These are phyloP conservation scores for Glareola pratincola DNA, from an alignment of 2,113 vertebrate genomes.

Conservation along the genomic window DNA sequence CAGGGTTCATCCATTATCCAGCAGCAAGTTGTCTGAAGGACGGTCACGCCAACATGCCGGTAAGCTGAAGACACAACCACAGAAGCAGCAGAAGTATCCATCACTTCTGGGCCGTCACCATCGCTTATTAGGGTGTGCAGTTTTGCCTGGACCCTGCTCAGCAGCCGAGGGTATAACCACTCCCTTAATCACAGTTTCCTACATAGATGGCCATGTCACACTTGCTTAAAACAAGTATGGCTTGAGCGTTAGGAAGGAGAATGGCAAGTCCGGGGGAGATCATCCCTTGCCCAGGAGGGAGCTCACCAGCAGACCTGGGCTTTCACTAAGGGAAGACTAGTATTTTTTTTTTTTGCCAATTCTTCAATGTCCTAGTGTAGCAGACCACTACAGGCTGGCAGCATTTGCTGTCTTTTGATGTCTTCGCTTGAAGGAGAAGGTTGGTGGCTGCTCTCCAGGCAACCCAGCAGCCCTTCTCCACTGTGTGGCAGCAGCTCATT, in stretches of 20 bases:
- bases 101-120: not conserved
- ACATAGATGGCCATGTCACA: not conserved
- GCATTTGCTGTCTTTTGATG: not conserved
- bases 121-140: not conserved
- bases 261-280: not conserved
- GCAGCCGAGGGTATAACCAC: not conserved
- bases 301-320: not conserved
- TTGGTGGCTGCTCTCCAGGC: rapidly evolving
- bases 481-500: rapidly evolving
- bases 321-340: not conserved
- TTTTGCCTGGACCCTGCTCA: not conserved
- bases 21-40: not conserved
- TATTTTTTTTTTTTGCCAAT: not conserved
- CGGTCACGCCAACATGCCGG: not conserved
- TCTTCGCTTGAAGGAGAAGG: not conserved
- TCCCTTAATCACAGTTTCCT: not conserved
- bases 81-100: not conserved
- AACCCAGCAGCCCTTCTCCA: not conserved
- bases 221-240: not conserved
- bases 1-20: not conserved
- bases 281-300: not conserved
- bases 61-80: conserved; percentile 1
- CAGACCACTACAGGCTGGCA: not conserved
- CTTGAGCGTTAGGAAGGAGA: not conserved
- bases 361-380: not conserved